These are phyloP conservation scores for Mustelus asterias DNA, from an alignment of 2,113 vertebrate species.

Conservation along the genomic window DNA sequence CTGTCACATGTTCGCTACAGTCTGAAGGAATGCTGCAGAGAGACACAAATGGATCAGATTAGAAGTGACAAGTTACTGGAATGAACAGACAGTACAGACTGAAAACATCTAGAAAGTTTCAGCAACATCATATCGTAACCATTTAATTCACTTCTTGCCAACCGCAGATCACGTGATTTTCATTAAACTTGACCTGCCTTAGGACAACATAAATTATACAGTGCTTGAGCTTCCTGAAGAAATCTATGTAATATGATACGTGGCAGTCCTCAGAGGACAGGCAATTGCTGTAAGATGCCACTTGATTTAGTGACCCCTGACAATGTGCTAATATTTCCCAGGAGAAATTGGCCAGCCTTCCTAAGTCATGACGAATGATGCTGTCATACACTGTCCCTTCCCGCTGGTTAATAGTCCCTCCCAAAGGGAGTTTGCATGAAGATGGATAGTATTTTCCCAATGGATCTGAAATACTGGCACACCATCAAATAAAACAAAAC, in stretches of 20 bases:
- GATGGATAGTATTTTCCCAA: constrained; percentile 51
- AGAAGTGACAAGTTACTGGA: background rate
- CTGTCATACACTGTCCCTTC: constrained; percentile 55
- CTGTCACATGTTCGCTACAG: background rate
- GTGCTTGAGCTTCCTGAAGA: background rate
- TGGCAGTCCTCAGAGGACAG: constrained; percentile 26
- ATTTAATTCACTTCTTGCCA: background rate
- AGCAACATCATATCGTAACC: background rate
- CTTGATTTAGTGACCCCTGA: constrained; percentile 44
- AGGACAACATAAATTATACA: constrained; percentile 19
- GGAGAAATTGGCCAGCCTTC: constrained; percentile 55
- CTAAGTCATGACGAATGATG: constrained; percentile 59
- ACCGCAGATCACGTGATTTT: constrained; percentile 10
- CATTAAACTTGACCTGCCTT: constrained; percentile 12
- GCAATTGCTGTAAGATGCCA: constrained; percentile 32
- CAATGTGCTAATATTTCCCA: constrained; percentile 57
- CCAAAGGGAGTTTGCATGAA: constrained; percentile 53
- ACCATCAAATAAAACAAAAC: constrained; percentile 52
- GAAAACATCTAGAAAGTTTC: constrained; percentile 20
- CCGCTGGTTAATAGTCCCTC: constrained; percentile 58
- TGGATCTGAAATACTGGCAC: constrained; percentile 53
- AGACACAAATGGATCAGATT: background rate
- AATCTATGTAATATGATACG: constrained; percentile 11
- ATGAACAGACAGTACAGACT: background rate
- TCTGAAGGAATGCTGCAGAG: background rate